Percentiles rank a stretch among this genome's conserved stretches.
Conservation (phyloP, 2,113 vertebrate species). For the Danionella cerebrum region DNA sequence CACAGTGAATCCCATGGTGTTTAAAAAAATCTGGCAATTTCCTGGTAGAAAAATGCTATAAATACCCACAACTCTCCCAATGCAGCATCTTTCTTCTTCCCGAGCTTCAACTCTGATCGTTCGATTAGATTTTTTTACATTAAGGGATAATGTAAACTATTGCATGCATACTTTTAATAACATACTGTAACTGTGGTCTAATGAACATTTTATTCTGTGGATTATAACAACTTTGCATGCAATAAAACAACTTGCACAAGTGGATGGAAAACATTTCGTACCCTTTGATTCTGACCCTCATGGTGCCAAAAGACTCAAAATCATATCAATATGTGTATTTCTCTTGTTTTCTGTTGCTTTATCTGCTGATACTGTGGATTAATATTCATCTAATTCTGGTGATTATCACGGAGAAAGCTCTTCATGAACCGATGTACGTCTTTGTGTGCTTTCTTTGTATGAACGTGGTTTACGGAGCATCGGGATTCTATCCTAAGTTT, state of each 20-base stretch:
- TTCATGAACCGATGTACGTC: slow-evolving; percentile 26
- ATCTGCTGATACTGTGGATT: slow-evolving; percentile 4
- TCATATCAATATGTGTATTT: background rate
- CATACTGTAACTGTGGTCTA: background rate
- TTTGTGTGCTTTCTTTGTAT: slow-evolving; percentile 20
- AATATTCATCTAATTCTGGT: background rate
- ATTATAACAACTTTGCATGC: background rate
- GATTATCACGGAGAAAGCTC: slow-evolving; percentile 2
- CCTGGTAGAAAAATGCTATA: no score
- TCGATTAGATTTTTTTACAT: no score
- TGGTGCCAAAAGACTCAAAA: slow-evolving; percentile 3
- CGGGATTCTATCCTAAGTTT: slow-evolving; percentile 23
- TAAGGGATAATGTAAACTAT: no score
- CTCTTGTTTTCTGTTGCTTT: background rate
- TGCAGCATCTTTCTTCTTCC: no score
- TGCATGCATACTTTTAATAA: no score
- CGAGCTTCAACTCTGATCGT: background rate
- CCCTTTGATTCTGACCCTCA: background rate
- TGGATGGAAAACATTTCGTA: background rate
- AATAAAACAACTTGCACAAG: background rate
- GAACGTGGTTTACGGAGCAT: slow-evolving; percentile 19
- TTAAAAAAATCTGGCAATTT: no score
- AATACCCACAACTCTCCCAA: no score
- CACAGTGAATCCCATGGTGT: no score
- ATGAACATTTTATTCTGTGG: background rate